Percentiles rank a stretch among this genome's conserved stretches.
Evolutionary conservation across 2,113 vertebrate species (phyloP).

Genomic region (Nothobranchius furzeri): DNA sequence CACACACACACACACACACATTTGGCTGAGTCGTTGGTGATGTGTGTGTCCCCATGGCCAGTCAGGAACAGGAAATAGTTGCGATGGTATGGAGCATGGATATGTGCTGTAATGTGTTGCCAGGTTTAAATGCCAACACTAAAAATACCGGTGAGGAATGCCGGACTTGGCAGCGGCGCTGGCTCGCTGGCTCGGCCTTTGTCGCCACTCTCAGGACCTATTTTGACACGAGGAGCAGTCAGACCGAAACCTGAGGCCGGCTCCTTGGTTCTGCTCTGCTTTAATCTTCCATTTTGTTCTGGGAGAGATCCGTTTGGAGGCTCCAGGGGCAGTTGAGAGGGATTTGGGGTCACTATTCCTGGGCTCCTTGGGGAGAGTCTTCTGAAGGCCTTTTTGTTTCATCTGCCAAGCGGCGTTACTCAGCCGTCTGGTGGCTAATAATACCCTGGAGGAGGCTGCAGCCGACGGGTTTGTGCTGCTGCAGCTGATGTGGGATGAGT

Average conservation of each 20-base stretch:
- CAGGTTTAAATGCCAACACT: slow-evolving; percentile 80
- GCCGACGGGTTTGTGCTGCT: background rate
- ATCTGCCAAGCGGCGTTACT: slow-evolving; percentile 22
- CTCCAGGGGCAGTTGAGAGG: slow-evolving; percentile 36
- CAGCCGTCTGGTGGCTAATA: slow-evolving; percentile 55
- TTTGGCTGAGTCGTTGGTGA: background rate
- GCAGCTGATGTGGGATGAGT: background rate
- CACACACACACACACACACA: background rate
- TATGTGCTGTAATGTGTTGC: slow-evolving; percentile 61
- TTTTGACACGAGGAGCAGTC: slow-evolving; percentile 53
- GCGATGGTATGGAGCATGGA: slow-evolving; percentile 63
- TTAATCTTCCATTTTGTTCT: slow-evolving; percentile 64
- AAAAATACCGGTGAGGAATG: slow-evolving; percentile 79
- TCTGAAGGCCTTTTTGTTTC: slow-evolving; percentile 45
- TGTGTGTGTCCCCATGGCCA: slow-evolving; percentile 9
- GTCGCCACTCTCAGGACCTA: slow-evolving; percentile 70
- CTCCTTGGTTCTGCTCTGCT: slow-evolving; percentile 40
- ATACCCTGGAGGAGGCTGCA: slow-evolving; percentile 45
- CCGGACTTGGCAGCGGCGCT: slow-evolving; percentile 54
- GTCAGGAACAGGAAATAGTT: slow-evolving; percentile 79
- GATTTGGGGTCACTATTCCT: slow-evolving; percentile 46
- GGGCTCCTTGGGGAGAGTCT: slow-evolving; percentile 37
- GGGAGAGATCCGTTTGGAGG: slow-evolving; percentile 36
- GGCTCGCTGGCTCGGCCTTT: slow-evolving; percentile 58
- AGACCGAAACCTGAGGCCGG: slow-evolving; percentile 62